Evolutionary conservation across 2,888 invertebrate genomes (phyloP).

Genomic region (Tigriopus californicus): DNA sequence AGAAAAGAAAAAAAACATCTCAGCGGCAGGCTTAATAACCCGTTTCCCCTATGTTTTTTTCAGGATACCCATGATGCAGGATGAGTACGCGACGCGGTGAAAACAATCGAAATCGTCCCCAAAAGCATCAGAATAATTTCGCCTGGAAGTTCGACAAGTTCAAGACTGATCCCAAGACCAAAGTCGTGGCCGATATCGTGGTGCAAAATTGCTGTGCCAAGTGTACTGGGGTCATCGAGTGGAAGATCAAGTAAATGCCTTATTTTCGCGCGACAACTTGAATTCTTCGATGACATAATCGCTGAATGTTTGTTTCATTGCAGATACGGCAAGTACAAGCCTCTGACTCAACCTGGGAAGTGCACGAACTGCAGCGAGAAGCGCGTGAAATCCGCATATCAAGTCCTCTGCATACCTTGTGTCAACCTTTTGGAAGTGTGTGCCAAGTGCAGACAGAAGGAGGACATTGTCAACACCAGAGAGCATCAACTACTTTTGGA

Average conservation of each 20-base stretch:
- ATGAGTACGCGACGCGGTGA: slow-evolving; percentile 1
- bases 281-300: background rate
- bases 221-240: slow-evolving; percentile 10
- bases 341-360: slow-evolving; percentile 4
- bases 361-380: slow-evolving; percentile 10
- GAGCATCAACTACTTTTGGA: background rate
- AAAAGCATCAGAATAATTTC: slow-evolving; percentile 9
- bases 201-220: slow-evolving; percentile 9
- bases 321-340: slow-evolving; percentile 15
- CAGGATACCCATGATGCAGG: background rate
- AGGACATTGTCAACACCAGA: background rate
- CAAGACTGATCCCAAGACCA: slow-evolving; percentile 12
- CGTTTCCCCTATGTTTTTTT: background rate
- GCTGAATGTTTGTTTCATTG: background rate
- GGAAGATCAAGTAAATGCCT: slow-evolving; percentile 10
- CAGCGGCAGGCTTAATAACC: background rate
- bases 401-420: slow-evolving; percentile 5
- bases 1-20: no score
- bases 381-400: slow-evolving; percentile 10
- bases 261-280: background rate
- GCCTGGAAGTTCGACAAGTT: slow-evolving; percentile 7
- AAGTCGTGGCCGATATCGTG: background rate
- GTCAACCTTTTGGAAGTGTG: background rate
- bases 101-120: background rate
- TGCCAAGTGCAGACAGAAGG: slow-evolving; percentile 3